A percentile compares a stretch with the other conserved stretches of the same genome.
phyloP scores from a whole-genome alignment of 2,888 invertebrate species.

The Chrysomela aeneicollis region DNA sequence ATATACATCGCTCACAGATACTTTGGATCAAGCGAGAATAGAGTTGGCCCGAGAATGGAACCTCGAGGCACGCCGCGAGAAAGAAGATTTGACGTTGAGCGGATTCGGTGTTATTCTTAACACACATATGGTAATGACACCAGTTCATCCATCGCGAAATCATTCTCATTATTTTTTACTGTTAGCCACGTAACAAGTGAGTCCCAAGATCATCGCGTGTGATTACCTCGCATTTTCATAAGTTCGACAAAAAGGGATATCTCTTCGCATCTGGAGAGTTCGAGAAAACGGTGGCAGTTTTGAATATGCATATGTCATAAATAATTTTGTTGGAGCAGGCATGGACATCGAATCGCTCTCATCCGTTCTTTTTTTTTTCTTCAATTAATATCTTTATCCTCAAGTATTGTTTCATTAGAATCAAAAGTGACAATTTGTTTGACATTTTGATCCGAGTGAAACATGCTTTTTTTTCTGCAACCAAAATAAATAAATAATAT shows the following conservation, averaged over 20 bases:
- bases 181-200: slow-evolving; percentile 28
- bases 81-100: not conserved
- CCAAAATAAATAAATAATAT: no score
- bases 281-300: slow-evolving; percentile 14
- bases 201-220: slow-evolving; percentile 26
- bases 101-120: not conserved
- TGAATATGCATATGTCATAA: slow-evolving; percentile 24
- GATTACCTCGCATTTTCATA: slow-evolving; percentile 33
- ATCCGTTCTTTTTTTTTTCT: no score
- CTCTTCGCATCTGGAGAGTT: slow-evolving; percentile 16
- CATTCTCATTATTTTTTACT: slow-evolving; percentile 30
- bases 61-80: no score
- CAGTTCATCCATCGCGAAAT: slow-evolving; percentile 31
- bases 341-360: not conserved
- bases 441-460: no score
- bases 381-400: no score
- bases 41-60: no score
- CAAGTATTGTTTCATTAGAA: no score
- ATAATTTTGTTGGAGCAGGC: not conserved
- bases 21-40: no score
- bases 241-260: slow-evolving; percentile 34
- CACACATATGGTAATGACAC: slow-evolving; percentile 40
- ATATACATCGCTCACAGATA: no score
- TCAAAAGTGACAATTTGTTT: no score
- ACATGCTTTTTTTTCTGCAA: no score